Conservation (phyloP, 2,888 invertebrate genomes). For the Phengaris arion region DNA sequence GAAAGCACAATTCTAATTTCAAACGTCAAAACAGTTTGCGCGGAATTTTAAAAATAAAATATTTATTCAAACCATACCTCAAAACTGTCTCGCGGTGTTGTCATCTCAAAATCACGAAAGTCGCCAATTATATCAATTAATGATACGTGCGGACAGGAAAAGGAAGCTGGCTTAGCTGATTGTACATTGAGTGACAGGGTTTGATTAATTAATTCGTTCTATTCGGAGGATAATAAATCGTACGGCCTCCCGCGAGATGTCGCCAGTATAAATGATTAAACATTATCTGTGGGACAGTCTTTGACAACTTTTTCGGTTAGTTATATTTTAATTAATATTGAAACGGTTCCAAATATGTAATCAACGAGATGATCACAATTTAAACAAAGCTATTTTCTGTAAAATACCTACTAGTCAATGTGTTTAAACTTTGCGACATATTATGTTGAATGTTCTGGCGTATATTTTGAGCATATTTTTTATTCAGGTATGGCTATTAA, state of each 20-base stretch:
- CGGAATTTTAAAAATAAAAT: constrained; percentile 28
- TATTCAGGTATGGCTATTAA: too few relatives aligned
- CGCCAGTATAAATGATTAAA: constrained; percentile 74
- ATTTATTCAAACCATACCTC: constrained; percentile 42
- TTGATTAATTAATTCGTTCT: constrained; percentile 76
- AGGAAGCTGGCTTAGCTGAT: constrained; percentile 72
- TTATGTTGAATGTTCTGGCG: too few relatives aligned
- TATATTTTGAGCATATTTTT: too few relatives aligned
- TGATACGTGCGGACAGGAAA: constrained; percentile 74
- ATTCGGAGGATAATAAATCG: constrained; percentile 74
- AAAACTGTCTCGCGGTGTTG: constrained; percentile 49
- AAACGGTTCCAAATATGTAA: not conserved
- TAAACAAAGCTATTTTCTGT: not conserved
- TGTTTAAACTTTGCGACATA: too few relatives aligned
- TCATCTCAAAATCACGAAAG: constrained; percentile 60
- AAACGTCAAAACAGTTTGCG: not conserved
- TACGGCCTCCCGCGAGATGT: constrained; percentile 75
- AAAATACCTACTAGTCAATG: too few relatives aligned
- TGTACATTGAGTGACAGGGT: constrained; percentile 73
- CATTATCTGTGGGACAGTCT: constrained; percentile 53
- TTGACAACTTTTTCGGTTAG: constrained; percentile 15
- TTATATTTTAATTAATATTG: constrained; percentile 17
- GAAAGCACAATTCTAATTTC: not conserved
- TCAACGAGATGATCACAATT: not conserved
- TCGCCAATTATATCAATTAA: constrained; percentile 78